Evolutionary conservation across 2,113 vertebrate species (phyloP).

Genomic region (Sus scrofa): DNA sequence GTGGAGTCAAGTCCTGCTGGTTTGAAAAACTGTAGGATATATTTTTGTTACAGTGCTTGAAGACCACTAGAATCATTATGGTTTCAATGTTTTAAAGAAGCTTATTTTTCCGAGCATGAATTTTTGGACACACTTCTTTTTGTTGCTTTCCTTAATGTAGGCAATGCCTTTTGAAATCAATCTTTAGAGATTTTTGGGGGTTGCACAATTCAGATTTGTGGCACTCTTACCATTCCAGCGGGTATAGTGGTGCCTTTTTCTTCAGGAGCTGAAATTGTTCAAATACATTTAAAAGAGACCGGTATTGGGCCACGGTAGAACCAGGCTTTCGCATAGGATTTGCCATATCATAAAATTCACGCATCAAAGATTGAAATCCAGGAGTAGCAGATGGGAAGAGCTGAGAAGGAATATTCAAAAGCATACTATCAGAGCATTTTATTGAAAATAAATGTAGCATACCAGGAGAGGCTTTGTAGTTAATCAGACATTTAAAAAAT

Average conservation of each 20-base stretch:
- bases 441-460: background rate
- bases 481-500: background rate
- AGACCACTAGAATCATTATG: conserved; percentile 75
- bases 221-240: conserved; percentile 86
- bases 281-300: conserved; percentile 86
- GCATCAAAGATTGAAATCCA: conserved; percentile 80
- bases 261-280: conserved; percentile 85
- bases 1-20: conserved; percentile 11
- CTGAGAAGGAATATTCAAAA: conserved; percentile 86
- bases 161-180: conserved; percentile 79
- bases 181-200: conserved; percentile 73
- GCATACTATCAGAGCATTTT: background rate
- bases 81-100: conserved; percentile 69
- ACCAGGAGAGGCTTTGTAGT: background rate
- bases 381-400: conserved; percentile 89
- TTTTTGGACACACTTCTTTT: conserved; percentile 71
- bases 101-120: conserved; percentile 69
- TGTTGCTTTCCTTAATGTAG: conserved; percentile 72
- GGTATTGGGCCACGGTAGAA: conserved; percentile 82
- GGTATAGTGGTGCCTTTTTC: conserved; percentile 71
- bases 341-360: conserved; percentile 81
- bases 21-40: conserved; percentile 59
- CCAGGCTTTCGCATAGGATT: conserved; percentile 73
- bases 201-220: conserved; percentile 67
- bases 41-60: conserved; percentile 64